Conservation (phyloP, 64 coral and sea anemone species). For the Stichodactyla helianthus region DNA sequence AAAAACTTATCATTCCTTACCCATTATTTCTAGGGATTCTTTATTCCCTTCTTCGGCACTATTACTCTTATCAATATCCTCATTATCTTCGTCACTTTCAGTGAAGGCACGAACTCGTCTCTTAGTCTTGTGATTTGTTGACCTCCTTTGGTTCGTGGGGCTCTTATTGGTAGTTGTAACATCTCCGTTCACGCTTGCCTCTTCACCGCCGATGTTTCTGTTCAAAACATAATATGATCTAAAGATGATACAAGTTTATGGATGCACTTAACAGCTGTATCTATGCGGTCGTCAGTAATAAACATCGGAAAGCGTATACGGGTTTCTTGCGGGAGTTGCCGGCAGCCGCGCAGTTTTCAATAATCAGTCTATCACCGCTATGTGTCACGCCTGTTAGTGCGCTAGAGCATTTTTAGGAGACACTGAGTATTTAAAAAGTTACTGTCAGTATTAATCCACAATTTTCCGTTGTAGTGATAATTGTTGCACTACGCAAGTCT, state of each 20-base stretch:
- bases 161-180: slow-evolving; percentile 1
- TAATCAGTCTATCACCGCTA: too few relatives aligned
- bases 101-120: slow-evolving; percentile 28
- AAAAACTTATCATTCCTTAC: neutral
- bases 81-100: slow-evolving; percentile 30
- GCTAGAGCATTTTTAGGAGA: too few relatives aligned
- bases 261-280: too few relatives aligned
- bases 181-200: neutral
- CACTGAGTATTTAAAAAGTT: too few relatives aligned
- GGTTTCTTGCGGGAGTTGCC: too few relatives aligned
- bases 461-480: too few relatives aligned
- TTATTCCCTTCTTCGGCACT: neutral
- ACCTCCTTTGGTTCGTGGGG: neutral
- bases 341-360: too few relatives aligned
- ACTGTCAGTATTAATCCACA: too few relatives aligned
- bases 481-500: too few relatives aligned
- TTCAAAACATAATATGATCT: neutral
- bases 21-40: neutral
- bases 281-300: too few relatives aligned
- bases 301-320: too few relatives aligned
- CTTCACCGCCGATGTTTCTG: neutral
- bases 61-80: neutral
- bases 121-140: neutral
- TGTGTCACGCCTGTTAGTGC: too few relatives aligned
- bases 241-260: neutral